A percentile compares a stretch with the other conserved stretches of the same genome.
Evolutionary conservation across 2,888 invertebrate species (phyloP).

Genomic region (Xestia xanthographa): DNA sequence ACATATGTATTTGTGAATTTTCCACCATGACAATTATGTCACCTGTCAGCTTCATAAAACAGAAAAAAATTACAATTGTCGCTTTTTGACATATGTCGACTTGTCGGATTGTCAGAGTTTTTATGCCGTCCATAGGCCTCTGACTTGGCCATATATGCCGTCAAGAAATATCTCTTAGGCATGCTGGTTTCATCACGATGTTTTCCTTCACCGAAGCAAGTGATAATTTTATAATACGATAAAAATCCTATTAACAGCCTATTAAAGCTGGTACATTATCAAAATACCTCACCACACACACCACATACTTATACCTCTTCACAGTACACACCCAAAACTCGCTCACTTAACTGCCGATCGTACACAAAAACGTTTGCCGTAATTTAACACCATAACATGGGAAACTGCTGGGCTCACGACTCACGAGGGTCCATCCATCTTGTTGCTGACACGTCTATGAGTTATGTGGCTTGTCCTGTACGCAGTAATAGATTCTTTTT

Average conservation of each 20-base stretch:
- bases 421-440: constrained; percentile 58
- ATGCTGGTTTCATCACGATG: no score
- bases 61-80: no score
- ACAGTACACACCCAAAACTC: constrained; percentile 16
- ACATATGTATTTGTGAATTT: no score
- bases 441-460: constrained; percentile 57
- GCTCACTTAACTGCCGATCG: constrained; percentile 21
- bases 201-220: no score
- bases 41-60: no score
- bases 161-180: no score
- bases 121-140: no score
- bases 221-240: no score
- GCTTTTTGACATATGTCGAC: no score
- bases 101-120: no score
- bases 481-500: constrained; percentile 48
- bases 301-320: neutral
- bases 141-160: no score
- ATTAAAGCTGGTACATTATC: neutral
- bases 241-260: neutral
- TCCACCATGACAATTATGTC: no score
- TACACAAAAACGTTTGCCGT: constrained; percentile 60
- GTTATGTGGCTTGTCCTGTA: constrained; percentile 47
- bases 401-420: constrained; percentile 20
- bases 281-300: neutral
- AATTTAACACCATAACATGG: constrained; percentile 51